phyloP scores from a whole-genome alignment of 2,797 vertebrate genomes.

The Epinephelus awoara region DNA sequence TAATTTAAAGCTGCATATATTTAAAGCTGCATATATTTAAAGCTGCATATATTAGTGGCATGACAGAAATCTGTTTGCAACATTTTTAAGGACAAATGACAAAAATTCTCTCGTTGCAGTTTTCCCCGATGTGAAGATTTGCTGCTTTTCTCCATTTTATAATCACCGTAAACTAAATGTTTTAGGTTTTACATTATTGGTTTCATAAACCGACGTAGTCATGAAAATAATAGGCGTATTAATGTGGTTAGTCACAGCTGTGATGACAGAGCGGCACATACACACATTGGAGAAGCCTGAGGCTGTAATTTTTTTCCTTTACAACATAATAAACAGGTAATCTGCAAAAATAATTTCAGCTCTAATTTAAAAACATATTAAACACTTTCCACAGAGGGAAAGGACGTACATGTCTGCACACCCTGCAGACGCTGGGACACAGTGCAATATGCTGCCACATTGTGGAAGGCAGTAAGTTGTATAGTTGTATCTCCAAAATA shows the following conservation, averaged over 20 bases:
- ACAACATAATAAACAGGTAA: too few relatives aligned
- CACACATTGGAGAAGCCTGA: too few relatives aligned
- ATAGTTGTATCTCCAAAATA: conserved; percentile 91
- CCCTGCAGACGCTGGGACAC: background rate
- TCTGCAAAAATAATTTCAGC: too few relatives aligned
- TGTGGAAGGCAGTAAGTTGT: conserved; percentile 94
- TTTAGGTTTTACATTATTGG: background rate
- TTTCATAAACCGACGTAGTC: background rate
- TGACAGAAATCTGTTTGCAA: too few relatives aligned
- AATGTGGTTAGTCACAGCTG: background rate
- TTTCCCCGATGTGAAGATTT: background rate
- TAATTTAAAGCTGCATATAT: background rate
- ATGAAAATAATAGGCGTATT: background rate
- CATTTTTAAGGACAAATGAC: too few relatives aligned
- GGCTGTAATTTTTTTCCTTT: too few relatives aligned
- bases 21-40: too few relatives aligned
- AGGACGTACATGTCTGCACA: background rate
- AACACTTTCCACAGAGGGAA: background rate
- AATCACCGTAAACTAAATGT: background rate
- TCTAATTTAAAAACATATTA: background rate
- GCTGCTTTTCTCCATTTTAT: background rate
- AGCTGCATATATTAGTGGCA: too few relatives aligned
- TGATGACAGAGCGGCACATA: background rate
- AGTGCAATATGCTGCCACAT: conserved; percentile 43
- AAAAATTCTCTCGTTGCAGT: background rate